Base-by-base conservation (phyloP, 2,797 vertebrate species). In the Sandelia bainsii region DNA sequence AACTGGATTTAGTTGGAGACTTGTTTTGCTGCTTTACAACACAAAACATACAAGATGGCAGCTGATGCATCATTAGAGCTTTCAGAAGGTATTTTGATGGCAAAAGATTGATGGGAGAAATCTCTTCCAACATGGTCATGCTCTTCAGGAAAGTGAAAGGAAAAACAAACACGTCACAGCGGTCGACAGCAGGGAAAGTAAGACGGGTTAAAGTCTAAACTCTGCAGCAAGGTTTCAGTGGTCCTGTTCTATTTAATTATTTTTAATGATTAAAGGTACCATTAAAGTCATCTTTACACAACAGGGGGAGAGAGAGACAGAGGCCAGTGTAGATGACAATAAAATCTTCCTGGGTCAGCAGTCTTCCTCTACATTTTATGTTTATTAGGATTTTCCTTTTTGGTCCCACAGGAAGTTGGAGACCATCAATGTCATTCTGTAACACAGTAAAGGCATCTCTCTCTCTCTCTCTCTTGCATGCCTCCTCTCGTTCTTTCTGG, bases 301-400 rank as follows among this genome's bases (percentile, higher is more conserved):
- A 19, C 3, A 14, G 22, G 49, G 64, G 48, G 2, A 56, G n/a
- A 69, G 51, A 11, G 20, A 42, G 27, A 49, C 11, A 19, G 51
- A 20, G 29, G 40, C 59, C 20, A 3, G 40, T 68, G 62, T 25
- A 62, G 58, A 45, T 54, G 72, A 82, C 78, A 83, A 85, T 80
- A 87, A 77, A 74, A 73, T 64, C 37, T 44, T 78, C 86, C 82
- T 59, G 50, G 37, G 3, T 90, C 86, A 91, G 85, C 89, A 76
- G 8, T 63, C 14, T 63, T 22, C 44, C 67, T 20, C 45, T 56
- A 66, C 20, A 40, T 70, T 70, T 62, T 29, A 53, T 62, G 61
- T 79, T 75, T 71, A 75, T 75, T 62, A 37, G 22, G n/a, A 39
- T 23, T 22, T 56, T 50, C 49, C 32, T 27, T 42, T 29, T 40